Evolutionary conservation across 2,113 vertebrate species (phyloP), one percentile per base, ranked within the genome.

Genomic region (Poeciliopsis occidentalis): DNA sequence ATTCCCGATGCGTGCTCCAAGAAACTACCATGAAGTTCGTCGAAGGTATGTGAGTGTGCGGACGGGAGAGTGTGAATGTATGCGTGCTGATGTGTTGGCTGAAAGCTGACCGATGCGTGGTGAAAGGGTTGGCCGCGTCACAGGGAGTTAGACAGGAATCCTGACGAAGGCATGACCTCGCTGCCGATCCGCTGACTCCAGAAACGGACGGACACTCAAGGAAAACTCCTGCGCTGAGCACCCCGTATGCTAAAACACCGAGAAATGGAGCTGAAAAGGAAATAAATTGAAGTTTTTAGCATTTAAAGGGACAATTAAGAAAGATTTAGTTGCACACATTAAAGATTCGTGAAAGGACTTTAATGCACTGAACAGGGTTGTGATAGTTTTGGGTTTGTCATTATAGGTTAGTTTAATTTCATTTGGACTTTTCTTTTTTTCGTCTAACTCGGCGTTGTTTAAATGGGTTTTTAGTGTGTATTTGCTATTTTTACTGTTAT

Each of bases 91-190:
- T 22, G 22, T 22, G 41, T 51, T 66, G 73, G 67, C 47, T 6
- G 51, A 69, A 76, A 47, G 78, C 10, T 82, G 73, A 69, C 51
- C 61, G 76, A 80, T 75, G 66, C 17, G n/a, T 17, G 67, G 75
- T 30, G 75, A 81, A 76, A 71, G 74, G 71, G 67, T 75, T 12
- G 37, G 29, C 67, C 24, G 37, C 64, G 65, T 69, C 13, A 1
- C 17, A 29, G 51, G 15, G 27, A 57, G 37, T 72, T 27, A 4
- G 44, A 71, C 15, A 51, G 54, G 61, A 67, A 69, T 83, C 57
- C 13, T 71, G 73, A 80, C 37, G 12, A 66, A 73, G 65, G 17
- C 5, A n/a, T 66, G 41, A 63, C 64, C 32, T 73, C 62, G 27
- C 60, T 0, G 8, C 32, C 7, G 41, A 37, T 60, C 39, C 39